Percentiles rank a stretch among this genome's conserved stretches.
phyloP scores from a whole-genome alignment of 1,140 invertebrate species.

The Drosophila sproati region DNA sequence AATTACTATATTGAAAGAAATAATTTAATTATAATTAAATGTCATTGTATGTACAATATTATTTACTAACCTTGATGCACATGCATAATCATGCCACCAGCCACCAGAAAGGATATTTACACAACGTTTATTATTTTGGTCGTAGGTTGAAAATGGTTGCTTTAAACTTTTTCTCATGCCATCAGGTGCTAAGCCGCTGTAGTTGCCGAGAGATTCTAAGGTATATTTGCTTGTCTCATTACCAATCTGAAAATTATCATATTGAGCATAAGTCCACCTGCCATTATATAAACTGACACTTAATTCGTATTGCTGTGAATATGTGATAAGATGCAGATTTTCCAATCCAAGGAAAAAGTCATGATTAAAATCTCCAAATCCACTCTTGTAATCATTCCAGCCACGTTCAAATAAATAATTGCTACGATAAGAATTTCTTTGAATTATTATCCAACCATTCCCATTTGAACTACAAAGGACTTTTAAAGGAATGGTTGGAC shows the following conservation, averaged over 20 bases:
- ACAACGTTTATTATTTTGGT: neutral
- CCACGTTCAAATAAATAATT: neutral
- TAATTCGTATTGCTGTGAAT: neutral
- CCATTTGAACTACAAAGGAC: neutral
- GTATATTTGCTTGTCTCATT: neutral
- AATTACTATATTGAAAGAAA: neutral
- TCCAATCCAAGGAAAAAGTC: slow-evolving; percentile 27
- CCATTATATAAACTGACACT: neutral
- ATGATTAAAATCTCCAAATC: neutral
- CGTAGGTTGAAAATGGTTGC: neutral
- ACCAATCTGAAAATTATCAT: slow-evolving; percentile 11
- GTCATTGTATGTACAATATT: too few relatives aligned
- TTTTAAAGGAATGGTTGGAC: neutral
- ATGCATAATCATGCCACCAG: slow-evolving; percentile 1
- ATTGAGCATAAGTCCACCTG: neutral
- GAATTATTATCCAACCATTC: slow-evolving; percentile 9
- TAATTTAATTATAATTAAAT: neutral
- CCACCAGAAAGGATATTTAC: neutral
- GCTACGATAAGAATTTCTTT: neutral
- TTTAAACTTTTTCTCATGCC: rapidly evolving
- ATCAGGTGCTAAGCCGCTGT: neutral
- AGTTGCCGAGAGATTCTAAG: neutral
- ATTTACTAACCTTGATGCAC: neutral
- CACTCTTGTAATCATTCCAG: slow-evolving; percentile 1
- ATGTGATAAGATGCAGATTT: slow-evolving; percentile 7